Conservation (phyloP, 2,113 vertebrate genomes). For the Limnothrissa miodon region DNA sequence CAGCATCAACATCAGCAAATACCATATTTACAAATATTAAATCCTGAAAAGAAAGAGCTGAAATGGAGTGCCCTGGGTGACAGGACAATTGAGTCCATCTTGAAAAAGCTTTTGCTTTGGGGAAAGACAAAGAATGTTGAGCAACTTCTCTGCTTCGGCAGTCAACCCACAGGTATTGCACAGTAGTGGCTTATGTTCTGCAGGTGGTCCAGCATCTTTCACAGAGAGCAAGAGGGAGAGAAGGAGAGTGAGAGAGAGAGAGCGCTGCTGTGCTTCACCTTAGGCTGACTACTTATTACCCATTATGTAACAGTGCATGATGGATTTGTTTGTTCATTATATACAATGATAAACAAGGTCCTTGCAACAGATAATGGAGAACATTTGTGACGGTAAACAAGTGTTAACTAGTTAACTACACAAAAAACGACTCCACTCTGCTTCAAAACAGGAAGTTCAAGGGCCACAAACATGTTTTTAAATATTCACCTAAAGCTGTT, state of each 20-base stretch:
- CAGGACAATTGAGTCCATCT: neutral
- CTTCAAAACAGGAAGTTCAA: constrained; percentile 7
- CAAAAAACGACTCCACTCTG: neutral
- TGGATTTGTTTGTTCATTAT: neutral
- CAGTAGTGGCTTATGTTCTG: neutral
- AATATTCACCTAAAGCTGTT: neutral
- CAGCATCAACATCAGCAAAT: neutral
- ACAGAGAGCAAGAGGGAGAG: neutral
- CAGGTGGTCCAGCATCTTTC: constrained; percentile 1
- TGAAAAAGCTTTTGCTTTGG: neutral
- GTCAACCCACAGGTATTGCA: neutral
- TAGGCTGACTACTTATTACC: neutral
- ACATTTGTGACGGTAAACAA: neutral
- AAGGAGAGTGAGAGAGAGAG: neutral
- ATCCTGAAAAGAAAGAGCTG: neutral
- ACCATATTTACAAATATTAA: neutral
- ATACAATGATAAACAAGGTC: neutral
- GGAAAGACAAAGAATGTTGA: constrained; percentile 3
- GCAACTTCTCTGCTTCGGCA: neutral
- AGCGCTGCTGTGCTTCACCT: neutral
- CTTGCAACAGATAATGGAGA: neutral
- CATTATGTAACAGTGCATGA: neutral
- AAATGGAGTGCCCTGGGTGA: neutral
- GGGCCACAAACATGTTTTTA: neutral
- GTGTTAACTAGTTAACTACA: neutral